phyloP scores from a whole-genome alignment of 2,888 invertebrate genomes.

The Pterostichus madidus region DNA sequence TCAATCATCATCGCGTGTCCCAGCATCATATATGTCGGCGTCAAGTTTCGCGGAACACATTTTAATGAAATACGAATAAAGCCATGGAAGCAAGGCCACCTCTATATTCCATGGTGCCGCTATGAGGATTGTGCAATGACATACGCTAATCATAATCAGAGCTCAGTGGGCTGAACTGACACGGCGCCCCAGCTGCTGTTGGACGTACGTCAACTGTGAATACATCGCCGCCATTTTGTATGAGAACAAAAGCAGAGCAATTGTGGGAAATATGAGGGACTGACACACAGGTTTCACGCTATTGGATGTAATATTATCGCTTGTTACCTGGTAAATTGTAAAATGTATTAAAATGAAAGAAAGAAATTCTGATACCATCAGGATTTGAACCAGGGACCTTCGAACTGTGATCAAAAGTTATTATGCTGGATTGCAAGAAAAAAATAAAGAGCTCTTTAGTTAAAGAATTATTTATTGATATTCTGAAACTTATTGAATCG shows the following conservation, averaged over 20 bases:
- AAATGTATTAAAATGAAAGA: too few species aligned
- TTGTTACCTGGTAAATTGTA: too few species aligned
- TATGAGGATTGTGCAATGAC: slow-evolving; percentile 44
- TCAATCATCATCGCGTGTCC: slow-evolving; percentile 11
- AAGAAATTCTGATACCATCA: too few species aligned
- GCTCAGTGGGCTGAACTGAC: slow-evolving; percentile 26
- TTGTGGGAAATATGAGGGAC: slow-evolving; percentile 31
- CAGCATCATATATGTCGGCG: slow-evolving; percentile 22
- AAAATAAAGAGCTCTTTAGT: too few species aligned
- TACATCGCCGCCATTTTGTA: slow-evolving; percentile 25
- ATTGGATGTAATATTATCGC: neutral
- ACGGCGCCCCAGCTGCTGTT: slow-evolving; percentile 21
- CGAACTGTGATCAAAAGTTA: too few species aligned
- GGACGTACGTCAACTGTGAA: slow-evolving; percentile 20
- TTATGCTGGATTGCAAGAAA: too few species aligned
- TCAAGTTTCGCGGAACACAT: slow-evolving; percentile 35
- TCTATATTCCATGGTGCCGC: neutral
- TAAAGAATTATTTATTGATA: too few species aligned
- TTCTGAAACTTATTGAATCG: too few species aligned
- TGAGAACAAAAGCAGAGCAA: slow-evolving; percentile 24
- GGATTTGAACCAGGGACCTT: too few species aligned
- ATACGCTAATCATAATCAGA: slow-evolving; percentile 18
- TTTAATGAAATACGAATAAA: slow-evolving; percentile 13
- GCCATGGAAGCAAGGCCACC: slow-evolving; percentile 26
- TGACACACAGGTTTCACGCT: neutral